A percentile compares a stretch with the other conserved stretches of the same genome.
Conservation (phyloP, 2,797 vertebrate species). For the Tapera naevia region DNA sequence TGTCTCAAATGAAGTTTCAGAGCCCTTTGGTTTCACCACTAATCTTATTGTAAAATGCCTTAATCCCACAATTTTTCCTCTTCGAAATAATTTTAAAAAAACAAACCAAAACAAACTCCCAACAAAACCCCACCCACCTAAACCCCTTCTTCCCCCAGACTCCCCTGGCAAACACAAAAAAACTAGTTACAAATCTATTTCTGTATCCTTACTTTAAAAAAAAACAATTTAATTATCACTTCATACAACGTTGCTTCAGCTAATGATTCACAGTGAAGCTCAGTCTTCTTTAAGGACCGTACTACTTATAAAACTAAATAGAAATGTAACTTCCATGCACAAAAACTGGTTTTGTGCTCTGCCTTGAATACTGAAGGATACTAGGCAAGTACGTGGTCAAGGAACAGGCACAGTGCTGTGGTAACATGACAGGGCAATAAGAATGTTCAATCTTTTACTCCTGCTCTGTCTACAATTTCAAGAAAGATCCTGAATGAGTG, state of each 20-base stretch:
- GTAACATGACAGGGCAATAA: background rate
- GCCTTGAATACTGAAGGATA: background rate
- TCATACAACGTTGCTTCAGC: background rate
- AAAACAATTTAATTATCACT: background rate
- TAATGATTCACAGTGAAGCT: background rate
- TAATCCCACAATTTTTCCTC: background rate
- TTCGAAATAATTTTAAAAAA: background rate
- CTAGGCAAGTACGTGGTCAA: background rate
- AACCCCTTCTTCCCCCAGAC: too few species aligned
- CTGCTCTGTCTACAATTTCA: background rate
- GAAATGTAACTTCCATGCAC: background rate
- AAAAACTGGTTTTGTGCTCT: background rate
- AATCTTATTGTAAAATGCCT: background rate
- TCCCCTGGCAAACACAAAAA: background rate
- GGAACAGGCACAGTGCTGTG: background rate
- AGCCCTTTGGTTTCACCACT: background rate
- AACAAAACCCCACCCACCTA: background rate
- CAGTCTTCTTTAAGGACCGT: background rate
- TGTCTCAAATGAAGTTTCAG: background rate
- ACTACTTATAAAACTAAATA: background rate
- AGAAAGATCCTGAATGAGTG: background rate
- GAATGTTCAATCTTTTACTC: background rate
- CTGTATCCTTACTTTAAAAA: background rate
- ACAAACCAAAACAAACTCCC: background rate
- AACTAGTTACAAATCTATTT: background rate